These are phyloP conservation scores for Ectropis grisescens DNA, from an alignment of 1,140 invertebrate genomes.

Conservation along the genomic window DNA sequence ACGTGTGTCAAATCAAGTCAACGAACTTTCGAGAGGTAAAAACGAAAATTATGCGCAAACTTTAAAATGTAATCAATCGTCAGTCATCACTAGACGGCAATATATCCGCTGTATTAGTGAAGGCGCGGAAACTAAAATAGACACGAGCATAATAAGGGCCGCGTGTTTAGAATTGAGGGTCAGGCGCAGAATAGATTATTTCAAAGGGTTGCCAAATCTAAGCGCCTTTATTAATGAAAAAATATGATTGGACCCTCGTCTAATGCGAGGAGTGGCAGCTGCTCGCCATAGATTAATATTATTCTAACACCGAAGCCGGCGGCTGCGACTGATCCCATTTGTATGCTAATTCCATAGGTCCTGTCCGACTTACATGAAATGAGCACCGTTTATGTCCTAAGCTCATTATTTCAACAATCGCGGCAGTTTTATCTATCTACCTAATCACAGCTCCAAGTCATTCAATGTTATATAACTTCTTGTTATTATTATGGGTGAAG, in stretches of 20 bases:
- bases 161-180: slow-evolving; percentile 33
- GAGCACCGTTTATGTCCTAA: too few relatives aligned
- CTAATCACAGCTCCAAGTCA: too few relatives aligned
- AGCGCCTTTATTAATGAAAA: slow-evolving; percentile 45
- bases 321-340: slow-evolving; percentile 23
- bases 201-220: slow-evolving; percentile 60
- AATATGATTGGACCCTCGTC: slow-evolving; percentile 36
- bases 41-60: background rate
- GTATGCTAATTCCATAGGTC: slow-evolving; percentile 12
- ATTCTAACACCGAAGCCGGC: slow-evolving; percentile 37
- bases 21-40: too few relatives aligned
- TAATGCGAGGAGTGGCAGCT: slow-evolving; percentile 35
- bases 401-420: too few relatives aligned
- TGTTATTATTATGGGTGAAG: too few relatives aligned
- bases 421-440: too few relatives aligned
- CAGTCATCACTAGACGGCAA: too few relatives aligned
- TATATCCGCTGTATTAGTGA: too few relatives aligned
- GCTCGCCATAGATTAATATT: slow-evolving; percentile 42
- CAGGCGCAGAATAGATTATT: slow-evolving; percentile 45
- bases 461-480: too few relatives aligned
- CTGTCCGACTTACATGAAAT: too few relatives aligned
- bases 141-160: slow-evolving; percentile 16
- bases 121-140: slow-evolving; percentile 10
- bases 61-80: too few relatives aligned
- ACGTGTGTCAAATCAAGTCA: slow-evolving; percentile 23